A percentile compares a stretch with the other conserved stretches of the same genome.
Evolutionary conservation across 2,113 vertebrate genomes (phyloP).

Genomic region (Actinemys pallida): DNA sequence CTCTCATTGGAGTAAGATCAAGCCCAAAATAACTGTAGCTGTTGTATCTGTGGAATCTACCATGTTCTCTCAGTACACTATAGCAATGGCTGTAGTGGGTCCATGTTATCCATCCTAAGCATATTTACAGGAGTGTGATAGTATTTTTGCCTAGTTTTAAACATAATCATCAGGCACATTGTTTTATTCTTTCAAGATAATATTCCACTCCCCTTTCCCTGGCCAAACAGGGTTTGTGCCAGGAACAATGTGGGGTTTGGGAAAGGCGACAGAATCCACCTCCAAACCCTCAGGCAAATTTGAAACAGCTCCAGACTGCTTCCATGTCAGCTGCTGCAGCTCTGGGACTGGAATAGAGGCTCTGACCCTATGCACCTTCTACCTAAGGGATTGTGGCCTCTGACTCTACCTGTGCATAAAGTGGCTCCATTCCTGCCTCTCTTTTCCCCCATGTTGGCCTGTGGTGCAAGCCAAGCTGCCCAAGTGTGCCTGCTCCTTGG

Average conservation of each 20-base stretch:
- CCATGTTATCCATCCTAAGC: neutral
- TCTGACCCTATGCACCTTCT: neutral
- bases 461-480: neutral
- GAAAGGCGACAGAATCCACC: neutral
- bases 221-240: neutral
- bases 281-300: neutral
- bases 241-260: neutral
- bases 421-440: neutral
- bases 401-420: neutral
- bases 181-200: neutral
- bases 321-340: neutral
- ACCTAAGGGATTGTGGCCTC: neutral
- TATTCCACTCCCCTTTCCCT: neutral
- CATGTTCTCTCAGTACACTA: neutral
- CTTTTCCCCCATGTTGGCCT: neutral
- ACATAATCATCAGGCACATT: neutral
- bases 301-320: neutral
- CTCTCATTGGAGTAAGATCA: neutral
- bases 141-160: neutral
- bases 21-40: neutral
- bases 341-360: neutral
- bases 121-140: neutral
- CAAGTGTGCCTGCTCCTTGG: neutral
- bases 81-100: fast-evolving
- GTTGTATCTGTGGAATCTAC: neutral